These are phyloP conservation scores for Polymixis lichenea DNA, from an alignment of 2,888 invertebrate species.

Conservation along the genomic window DNA sequence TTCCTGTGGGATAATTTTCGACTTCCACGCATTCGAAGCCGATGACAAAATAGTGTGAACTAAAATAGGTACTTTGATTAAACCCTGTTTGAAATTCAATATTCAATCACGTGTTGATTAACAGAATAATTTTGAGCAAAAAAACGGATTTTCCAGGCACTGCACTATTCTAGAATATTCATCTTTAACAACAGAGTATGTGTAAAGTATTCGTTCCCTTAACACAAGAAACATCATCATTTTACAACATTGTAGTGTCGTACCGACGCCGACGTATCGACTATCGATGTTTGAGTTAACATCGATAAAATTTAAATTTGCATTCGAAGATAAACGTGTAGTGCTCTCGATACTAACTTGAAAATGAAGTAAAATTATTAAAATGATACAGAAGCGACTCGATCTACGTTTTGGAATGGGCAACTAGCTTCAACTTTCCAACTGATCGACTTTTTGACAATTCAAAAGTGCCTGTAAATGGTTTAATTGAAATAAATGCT, in stretches of 20 bases:
- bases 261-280: constrained; percentile 18
- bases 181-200: too few species aligned
- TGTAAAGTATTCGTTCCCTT: background rate
- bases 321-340: constrained; percentile 49
- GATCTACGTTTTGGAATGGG: too few species aligned
- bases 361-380: background rate
- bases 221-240: constrained; percentile 13
- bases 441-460: too few species aligned
- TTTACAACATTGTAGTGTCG: constrained; percentile 26
- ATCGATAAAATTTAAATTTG: constrained; percentile 53
- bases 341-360: constrained; percentile 10
- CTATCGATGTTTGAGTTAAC: constrained; percentile 25
- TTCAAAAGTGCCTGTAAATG: too few species aligned
- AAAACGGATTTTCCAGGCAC: background rate
- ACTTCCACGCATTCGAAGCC: too few species aligned
- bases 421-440: too few species aligned
- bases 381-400: background rate
- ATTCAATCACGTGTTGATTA: background rate
- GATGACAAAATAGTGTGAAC: too few species aligned
- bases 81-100: background rate
- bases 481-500: too few species aligned
- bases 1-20: too few species aligned
- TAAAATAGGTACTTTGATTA: too few species aligned
- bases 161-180: background rate
- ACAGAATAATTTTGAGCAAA: background rate